Evolutionary conservation across 1,140 invertebrate genomes (phyloP), one percentile per base, ranked within the genome.

Genomic region (Papilio machaon): DNA sequence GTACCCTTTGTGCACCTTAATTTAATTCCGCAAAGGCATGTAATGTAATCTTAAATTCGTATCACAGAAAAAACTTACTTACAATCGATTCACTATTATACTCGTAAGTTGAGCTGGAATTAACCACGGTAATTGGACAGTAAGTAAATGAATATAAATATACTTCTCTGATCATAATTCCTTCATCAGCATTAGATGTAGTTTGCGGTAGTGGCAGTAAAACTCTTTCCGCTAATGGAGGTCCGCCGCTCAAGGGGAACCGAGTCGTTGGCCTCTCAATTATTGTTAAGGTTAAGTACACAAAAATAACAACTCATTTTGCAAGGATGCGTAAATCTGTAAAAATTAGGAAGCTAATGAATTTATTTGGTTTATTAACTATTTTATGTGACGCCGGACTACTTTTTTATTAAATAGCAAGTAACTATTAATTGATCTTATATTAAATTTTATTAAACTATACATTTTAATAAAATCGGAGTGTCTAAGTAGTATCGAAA

Each of bases 171-270:
- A 35, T 78, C 76, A 78, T 78, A 78, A 78, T 78, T 58, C 49
- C 30, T 60, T 78, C 76, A 78, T 78, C 54, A 78, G n/a, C 76
- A 58, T 78, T 58, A 78, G 54, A 78, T 60, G 49, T 78, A 60
- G 52, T 78, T 60, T 78, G 46, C 47, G 74, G 74, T 35, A 35
- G 60, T 79, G 58, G 58, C 35, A 67, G 58, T 64, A 79, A 79
- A 79, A 67, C 77, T 79, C 77, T 49, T 79, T 79, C 58, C 58
- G 77, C 58, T 79, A 79, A 79, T 79, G 77, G 77, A 67, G 60
- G 77, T 67, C 77, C 58, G 38, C n/a, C 77, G 77, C 58, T 79
- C 77, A 79, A 79, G 77, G 77, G 46, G n/a, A 79, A 52, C 47
- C 11, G 23, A 79, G 58, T 67, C 77, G 38, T 79, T 79, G 77